Percentiles rank a stretch among this genome's conserved stretches.
Evolutionary conservation across 2,888 invertebrate genomes (phyloP).

Genomic region (Polymixis lichenea): DNA sequence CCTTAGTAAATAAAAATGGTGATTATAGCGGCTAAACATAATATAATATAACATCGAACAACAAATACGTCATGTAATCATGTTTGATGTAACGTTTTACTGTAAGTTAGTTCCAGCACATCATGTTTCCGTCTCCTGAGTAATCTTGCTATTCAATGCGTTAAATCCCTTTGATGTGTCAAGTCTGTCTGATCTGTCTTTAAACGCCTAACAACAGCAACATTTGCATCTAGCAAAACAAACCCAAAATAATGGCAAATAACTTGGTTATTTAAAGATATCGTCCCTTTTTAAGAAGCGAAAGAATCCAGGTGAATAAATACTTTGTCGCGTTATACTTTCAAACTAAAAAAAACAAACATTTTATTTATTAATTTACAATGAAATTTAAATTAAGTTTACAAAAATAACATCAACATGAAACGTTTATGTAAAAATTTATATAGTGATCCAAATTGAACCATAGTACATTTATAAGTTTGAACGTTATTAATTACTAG

Average conservation of each 20-base stretch:
- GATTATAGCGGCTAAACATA: neutral
- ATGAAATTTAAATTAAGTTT: too few species aligned
- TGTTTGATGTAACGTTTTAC: conserved; percentile 9
- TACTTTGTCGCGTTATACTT: too few species aligned
- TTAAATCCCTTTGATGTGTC: conserved; percentile 25
- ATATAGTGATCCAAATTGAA: too few species aligned
- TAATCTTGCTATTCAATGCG: conserved; percentile 27
- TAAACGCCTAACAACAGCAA: neutral
- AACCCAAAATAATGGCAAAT: too few species aligned
- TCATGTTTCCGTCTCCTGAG: conserved; percentile 16
- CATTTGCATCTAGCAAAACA: neutral
- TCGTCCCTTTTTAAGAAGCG: too few species aligned
- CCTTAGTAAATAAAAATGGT: neutral
- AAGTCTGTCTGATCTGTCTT: conserved; percentile 13
- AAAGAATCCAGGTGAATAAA: too few species aligned
- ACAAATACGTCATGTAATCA: neutral
- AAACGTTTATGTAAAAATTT: too few species aligned
- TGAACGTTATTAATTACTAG: too few species aligned
- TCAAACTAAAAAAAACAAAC: neutral
- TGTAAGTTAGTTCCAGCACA: conserved; percentile 10
- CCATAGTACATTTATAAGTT: too few species aligned
- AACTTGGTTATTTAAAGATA: too few species aligned
- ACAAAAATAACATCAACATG: too few species aligned
- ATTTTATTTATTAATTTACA: too few species aligned
- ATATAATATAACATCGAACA: neutral